These are phyloP conservation scores for Onychostoma macrolepis DNA, from an alignment of 2,113 vertebrate species.

Conservation along the genomic window DNA sequence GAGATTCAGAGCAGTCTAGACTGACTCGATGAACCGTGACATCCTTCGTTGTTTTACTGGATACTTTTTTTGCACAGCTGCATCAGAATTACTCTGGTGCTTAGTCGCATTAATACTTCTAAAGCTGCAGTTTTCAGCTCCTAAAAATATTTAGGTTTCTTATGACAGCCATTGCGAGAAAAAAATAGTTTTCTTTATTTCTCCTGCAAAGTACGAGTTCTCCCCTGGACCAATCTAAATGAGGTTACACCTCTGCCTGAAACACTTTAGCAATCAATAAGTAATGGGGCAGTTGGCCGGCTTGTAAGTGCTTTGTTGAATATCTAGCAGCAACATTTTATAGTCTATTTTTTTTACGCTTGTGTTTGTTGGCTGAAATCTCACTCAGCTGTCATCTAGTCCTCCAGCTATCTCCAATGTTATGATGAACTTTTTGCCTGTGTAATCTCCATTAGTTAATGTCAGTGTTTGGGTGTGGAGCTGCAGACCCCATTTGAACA, in stretches of 20 bases:
- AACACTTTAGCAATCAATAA: constrained; percentile 44
- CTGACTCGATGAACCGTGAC: constrained; percentile 46
- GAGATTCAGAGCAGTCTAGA: constrained; percentile 48
- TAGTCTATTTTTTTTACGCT: constrained; percentile 31
- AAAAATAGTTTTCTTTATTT: constrained; percentile 20
- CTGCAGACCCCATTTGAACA: neutral
- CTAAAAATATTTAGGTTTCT: constrained; percentile 29
- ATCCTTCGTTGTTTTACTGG: constrained; percentile 30
- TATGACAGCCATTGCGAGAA: neutral
- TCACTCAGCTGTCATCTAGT: constrained; percentile 29
- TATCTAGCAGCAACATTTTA: constrained; percentile 32
- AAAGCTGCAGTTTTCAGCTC: constrained; percentile 23
- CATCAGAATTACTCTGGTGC: constrained; percentile 28
- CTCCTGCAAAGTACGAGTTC: neutral
- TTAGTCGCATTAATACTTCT: constrained; percentile 17
- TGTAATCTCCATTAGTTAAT: constrained; percentile 17
- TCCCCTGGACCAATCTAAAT: constrained; percentile 36
- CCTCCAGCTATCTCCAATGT: constrained; percentile 33
- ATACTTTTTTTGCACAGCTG: constrained; percentile 13
- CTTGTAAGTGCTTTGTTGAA: constrained; percentile 11
- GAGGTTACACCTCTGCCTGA: constrained; percentile 14
- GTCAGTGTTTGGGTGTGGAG: constrained; percentile 27
- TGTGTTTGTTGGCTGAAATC: constrained; percentile 50
- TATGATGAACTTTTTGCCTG: constrained; percentile 47
- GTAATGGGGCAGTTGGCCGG: constrained; percentile 27